These are phyloP conservation scores for Smithornis capensis DNA, from an alignment of 2,113 vertebrate species.

Conservation along the genomic window DNA sequence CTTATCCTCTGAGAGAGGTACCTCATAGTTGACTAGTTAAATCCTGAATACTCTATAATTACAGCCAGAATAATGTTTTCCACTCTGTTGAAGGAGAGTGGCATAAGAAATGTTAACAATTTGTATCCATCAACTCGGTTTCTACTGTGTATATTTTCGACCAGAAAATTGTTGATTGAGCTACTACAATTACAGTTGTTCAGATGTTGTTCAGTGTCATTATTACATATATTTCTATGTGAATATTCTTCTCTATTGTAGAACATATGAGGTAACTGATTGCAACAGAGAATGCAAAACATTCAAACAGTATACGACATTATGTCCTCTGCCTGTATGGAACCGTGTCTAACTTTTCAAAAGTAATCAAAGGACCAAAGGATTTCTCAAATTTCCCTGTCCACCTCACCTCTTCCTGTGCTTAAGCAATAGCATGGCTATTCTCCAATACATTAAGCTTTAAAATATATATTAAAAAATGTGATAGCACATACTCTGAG, in stretches of 20 bases:
- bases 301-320: background rate
- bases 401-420: background rate
- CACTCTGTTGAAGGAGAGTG: background rate
- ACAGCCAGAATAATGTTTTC: background rate
- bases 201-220: background rate
- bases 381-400: background rate
- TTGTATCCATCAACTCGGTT: background rate
- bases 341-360: background rate
- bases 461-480: background rate
- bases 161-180: background rate
- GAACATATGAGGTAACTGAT: background rate
- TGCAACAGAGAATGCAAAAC: background rate
- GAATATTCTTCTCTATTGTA: background rate
- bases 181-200: background rate
- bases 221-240: background rate
- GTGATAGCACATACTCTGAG: background rate
- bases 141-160: background rate
- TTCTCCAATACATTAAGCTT: background rate
- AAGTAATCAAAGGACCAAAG: background rate
- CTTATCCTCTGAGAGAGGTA: background rate
- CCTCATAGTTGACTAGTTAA: background rate
- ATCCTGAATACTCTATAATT: background rate
- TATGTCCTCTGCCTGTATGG: background rate
- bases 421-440: background rate
- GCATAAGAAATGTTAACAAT: background rate